Evolutionary conservation across 2,888 invertebrate species (phyloP).

Genomic region (Ochropleura plecta): DNA sequence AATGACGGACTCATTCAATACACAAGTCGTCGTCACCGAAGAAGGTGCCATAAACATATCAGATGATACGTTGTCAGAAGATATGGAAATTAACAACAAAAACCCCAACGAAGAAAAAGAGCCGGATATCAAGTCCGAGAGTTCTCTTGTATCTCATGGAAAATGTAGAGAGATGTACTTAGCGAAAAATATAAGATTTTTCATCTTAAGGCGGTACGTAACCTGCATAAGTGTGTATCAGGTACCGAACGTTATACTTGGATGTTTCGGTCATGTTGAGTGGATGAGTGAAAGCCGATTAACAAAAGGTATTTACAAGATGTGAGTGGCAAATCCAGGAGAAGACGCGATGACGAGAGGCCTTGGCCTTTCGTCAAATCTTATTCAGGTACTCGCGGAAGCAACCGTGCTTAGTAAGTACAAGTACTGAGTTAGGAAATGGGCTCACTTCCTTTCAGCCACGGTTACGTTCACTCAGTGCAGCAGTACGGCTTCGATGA

Average conservation of each 20-base stretch:
- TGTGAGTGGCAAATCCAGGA: neutral
- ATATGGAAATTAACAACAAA: conserved; percentile 49
- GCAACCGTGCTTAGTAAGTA: no score
- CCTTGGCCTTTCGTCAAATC: no score
- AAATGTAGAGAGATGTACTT: conserved; percentile 80
- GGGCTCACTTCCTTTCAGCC: no score
- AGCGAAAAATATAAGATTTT: conserved; percentile 80
- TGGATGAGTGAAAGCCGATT: neutral
- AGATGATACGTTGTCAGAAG: conserved; percentile 71
- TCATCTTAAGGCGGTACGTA: conserved; percentile 81
- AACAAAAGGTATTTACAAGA: neutral
- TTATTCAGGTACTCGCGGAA: no score
- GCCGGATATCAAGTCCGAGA: conserved; percentile 71
- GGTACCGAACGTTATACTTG: neutral
- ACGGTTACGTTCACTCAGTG: no score
- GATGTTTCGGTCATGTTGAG: neutral
- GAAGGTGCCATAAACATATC: conserved; percentile 79
- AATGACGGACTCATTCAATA: conserved; percentile 84
- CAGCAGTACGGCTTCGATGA: no score
- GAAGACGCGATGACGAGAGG: no score
- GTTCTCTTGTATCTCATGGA: conserved; percentile 71
- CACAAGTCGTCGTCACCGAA: conserved; percentile 76
- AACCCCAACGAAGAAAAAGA: conserved; percentile 55
- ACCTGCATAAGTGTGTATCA: neutral
- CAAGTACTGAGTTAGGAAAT: no score